A percentile compares a stretch with the other conserved stretches of the same genome.
Conservation (phyloP, 1,140 invertebrate species). For the Hypothenemus hampei region DNA sequence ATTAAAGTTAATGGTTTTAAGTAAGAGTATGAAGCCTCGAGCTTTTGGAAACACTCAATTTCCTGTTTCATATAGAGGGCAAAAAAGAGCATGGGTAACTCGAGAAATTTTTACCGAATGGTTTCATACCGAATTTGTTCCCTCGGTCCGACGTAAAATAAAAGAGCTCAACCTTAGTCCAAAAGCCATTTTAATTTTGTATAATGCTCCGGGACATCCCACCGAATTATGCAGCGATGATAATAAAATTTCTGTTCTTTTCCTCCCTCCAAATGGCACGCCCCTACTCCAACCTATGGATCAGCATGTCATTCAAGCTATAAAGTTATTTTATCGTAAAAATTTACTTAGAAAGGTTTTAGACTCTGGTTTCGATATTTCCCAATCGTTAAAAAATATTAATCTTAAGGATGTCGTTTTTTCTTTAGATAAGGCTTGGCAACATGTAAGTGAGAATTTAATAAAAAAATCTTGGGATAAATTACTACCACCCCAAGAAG, state of each 20-base stretch:
- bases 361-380: background rate
- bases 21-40: slow-evolving; percentile 15
- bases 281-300: slow-evolving; percentile 41
- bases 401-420: slow-evolving; percentile 10
- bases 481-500: background rate
- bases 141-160: slow-evolving; percentile 7
- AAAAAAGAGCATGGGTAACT: slow-evolving; percentile 13
- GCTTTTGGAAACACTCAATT: slow-evolving; percentile 13
- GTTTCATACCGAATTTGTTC: slow-evolving; percentile 24
- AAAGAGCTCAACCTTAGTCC: slow-evolving; percentile 3
- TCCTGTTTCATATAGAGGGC: background rate
- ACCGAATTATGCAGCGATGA: background rate
- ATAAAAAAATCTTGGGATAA: slow-evolving; percentile 9
- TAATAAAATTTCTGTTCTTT: slow-evolving; percentile 33
- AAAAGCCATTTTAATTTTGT: slow-evolving; percentile 36
- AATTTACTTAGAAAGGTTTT: slow-evolving; percentile 1
- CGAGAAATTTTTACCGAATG: slow-evolving; percentile 15
- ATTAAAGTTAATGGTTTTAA: slow-evolving; percentile 36
- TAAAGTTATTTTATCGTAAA: slow-evolving; percentile 27
- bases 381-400: background rate
- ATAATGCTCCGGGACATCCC: slow-evolving; percentile 40
- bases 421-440: slow-evolving; percentile 3
- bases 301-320: slow-evolving; percentile 39
- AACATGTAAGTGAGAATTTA: background rate
- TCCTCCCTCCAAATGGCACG: slow-evolving; percentile 38